Conservation (phyloP, 2,888 invertebrate genomes). For the Pinctada fucata region DNA sequence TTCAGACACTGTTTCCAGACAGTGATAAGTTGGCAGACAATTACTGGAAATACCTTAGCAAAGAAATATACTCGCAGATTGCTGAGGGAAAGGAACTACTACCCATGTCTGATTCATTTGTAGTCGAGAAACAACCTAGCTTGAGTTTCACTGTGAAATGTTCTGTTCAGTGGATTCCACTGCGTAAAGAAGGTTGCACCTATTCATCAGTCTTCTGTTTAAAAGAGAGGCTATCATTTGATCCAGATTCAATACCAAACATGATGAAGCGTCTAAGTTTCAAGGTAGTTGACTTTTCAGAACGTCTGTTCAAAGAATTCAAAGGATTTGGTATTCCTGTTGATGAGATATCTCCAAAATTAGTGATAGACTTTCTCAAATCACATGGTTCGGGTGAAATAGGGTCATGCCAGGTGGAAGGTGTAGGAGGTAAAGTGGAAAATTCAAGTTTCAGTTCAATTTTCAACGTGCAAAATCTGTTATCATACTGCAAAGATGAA, state of each 20-base stretch:
- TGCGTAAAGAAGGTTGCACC: neutral
- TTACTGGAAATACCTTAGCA: neutral
- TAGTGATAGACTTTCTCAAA: conserved; percentile 37
- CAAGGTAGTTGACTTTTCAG: conserved; percentile 36
- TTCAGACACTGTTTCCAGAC: neutral
- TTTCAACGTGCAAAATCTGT: conserved; percentile 1
- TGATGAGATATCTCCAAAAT: conserved; percentile 21
- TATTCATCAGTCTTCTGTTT: conserved; percentile 7
- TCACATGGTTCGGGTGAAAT: neutral
- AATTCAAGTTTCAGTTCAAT: conserved; percentile 22
- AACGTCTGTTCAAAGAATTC: conserved; percentile 24
- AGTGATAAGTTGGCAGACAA: neutral
- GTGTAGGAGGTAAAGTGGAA: conserved; percentile 4
- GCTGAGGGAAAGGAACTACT: conserved; percentile 4
- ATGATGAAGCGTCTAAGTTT: conserved; percentile 35
- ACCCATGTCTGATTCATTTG: neutral
- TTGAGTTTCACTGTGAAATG: neutral
- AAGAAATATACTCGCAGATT: neutral
- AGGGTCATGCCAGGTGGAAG: neutral
- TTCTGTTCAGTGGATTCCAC: neutral
- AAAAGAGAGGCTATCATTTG: neutral
- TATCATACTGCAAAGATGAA: conserved; percentile 31
- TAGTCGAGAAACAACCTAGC: too few relatives aligned
- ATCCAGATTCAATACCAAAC: neutral
- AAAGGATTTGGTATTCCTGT: conserved; percentile 18